phyloP scores from a whole-genome alignment of 2,113 vertebrate genomes.

The Gallinago undulata region DNA sequence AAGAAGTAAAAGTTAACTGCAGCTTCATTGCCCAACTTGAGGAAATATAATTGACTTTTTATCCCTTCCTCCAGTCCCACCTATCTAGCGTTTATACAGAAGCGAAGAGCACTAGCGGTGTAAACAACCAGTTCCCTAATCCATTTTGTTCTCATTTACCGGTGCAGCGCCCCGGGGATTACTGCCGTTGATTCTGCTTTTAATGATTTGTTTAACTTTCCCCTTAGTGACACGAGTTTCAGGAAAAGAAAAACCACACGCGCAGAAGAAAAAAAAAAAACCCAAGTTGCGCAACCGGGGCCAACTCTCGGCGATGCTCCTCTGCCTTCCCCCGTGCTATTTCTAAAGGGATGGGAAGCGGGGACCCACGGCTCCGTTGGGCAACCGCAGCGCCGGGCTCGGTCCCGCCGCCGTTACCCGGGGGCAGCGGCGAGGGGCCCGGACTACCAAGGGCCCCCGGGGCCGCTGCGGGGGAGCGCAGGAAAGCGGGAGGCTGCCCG shows the following conservation, averaged over 20 bases:
- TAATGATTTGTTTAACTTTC: neutral
- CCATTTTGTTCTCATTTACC: neutral
- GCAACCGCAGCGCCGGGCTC: neutral
- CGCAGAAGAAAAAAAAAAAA: neutral
- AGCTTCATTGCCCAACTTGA: neutral
- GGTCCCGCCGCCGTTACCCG: neutral
- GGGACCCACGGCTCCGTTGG: accelerated
- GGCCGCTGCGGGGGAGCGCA: neutral
- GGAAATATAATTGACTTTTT: accelerated
- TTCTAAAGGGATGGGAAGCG: accelerated
- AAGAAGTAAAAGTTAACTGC: neutral
- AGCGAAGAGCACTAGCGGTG: accelerated
- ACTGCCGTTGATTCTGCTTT: neutral
- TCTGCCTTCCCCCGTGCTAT: accelerated
- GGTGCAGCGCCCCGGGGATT: neutral
- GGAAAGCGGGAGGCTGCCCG: neutral
- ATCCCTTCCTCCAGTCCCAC: neutral
- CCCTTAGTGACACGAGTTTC: neutral
- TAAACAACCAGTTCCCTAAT: neutral
- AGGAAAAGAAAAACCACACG: neutral
- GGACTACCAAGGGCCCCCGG: neutral
- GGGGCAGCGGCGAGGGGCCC: no score
- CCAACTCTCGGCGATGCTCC: neutral
- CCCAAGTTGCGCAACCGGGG: accelerated
- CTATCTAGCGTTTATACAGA: accelerated